phyloP scores from a whole-genome alignment of 2,888 invertebrate species.

The Mesorhabditis belari region DNA sequence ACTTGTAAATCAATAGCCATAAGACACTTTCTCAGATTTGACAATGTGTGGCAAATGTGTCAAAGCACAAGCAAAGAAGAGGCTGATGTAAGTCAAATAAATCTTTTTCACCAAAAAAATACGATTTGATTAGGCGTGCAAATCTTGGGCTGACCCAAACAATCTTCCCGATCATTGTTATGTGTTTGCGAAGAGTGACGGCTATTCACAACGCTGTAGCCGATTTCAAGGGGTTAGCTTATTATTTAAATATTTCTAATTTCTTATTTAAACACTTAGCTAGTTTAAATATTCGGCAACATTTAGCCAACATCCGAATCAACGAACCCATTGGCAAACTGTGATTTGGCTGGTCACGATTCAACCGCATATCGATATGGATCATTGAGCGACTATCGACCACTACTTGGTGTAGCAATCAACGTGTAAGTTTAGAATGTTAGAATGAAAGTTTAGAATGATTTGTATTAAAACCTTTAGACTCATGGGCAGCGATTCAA shows the following conservation, averaged over 20 bases:
- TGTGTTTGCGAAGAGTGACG: not conserved
- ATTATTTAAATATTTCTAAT: too few species aligned
- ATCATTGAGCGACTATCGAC: not conserved
- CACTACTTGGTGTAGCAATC: not conserved
- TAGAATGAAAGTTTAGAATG: not conserved
- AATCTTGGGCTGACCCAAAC: too few species aligned
- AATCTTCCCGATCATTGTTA: not conserved
- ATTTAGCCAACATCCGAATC: not conserved
- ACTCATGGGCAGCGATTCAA: too few species aligned
- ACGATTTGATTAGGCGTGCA: not conserved
- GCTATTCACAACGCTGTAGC: not conserved
- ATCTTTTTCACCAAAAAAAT: not conserved
- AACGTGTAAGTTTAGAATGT: not conserved
- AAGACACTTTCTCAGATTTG: too few species aligned
- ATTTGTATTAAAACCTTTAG: not conserved
- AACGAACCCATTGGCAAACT: not conserved
- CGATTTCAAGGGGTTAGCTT: not conserved
- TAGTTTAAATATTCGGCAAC: too few species aligned
- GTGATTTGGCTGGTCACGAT: not conserved
- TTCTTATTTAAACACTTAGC: too few species aligned
- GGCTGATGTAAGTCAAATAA: not conserved
- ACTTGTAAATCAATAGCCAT: too few species aligned
- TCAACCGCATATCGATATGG: not conserved
- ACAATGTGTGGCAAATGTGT: not conserved
- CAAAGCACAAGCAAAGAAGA: not conserved